These are phyloP conservation scores for Drosophila atripex DNA, from an alignment of 2,888 invertebrate species.

Conservation along the genomic window DNA sequence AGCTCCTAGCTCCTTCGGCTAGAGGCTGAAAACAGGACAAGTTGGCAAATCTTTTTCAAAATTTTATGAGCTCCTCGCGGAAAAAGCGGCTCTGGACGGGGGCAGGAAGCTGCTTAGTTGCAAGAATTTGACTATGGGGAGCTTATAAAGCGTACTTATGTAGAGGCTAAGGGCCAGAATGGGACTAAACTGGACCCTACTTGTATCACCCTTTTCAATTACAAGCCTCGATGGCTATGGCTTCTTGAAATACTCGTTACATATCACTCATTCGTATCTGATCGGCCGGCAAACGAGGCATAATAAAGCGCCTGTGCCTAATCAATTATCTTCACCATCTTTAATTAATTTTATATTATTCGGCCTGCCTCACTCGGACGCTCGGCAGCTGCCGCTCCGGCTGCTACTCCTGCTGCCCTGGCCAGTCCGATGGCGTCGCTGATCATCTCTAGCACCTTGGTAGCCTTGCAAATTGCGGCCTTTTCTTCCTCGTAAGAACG, in stretches of 20 bases:
- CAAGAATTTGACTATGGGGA: not conserved
- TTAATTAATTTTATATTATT: constrained; percentile 84
- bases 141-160: not conserved
- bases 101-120: constrained; percentile 62
- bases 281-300: constrained; percentile 66
- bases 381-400: constrained; percentile 50
- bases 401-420: not conserved
- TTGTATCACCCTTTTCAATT: too few relatives aligned
- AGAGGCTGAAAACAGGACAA: constrained; percentile 43
- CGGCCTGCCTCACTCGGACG: constrained; percentile 54
- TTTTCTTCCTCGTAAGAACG: constrained; percentile 43
- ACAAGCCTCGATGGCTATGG: not conserved
- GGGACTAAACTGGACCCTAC: too few relatives aligned
- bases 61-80: constrained; percentile 64
- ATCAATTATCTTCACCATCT: constrained; percentile 84
- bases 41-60: constrained; percentile 74
- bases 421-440: constrained; percentile 19
- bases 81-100: not conserved
- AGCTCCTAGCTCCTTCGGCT: constrained; percentile 4
- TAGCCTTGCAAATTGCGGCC: constrained; percentile 64
- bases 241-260: constrained; percentile 17
- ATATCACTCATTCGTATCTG: constrained; percentile 32
- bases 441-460: constrained; percentile 50
- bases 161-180: too few relatives aligned
- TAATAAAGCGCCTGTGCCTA: constrained; percentile 83